phyloP scores from a whole-genome alignment of 1,140 invertebrate species.

The Achroia grisella region DNA sequence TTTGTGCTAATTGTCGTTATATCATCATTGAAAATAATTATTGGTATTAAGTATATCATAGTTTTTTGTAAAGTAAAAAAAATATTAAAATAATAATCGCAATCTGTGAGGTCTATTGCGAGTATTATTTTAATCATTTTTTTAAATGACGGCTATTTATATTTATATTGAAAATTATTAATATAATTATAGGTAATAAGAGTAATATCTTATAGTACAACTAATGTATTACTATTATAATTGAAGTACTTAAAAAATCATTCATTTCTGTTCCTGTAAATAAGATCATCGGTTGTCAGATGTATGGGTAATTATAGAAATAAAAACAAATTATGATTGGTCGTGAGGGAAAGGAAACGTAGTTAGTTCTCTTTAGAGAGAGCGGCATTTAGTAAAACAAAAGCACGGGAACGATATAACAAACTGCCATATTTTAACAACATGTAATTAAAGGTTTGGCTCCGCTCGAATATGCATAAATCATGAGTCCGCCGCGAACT shows the following conservation, averaged over 20 bases:
- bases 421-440: constrained; percentile 74
- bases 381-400: constrained; percentile 63
- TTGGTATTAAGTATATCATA: no score
- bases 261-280: background rate
- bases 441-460: constrained; percentile 73
- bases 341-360: constrained; percentile 37
- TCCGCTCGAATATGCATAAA: constrained; percentile 70
- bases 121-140: no score
- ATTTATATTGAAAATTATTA: no score
- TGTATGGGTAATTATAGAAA: constrained; percentile 18
- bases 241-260: background rate
- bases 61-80: no score
- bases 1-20: no score
- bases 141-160: no score
- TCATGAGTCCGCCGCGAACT: constrained; percentile 68
- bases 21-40: no score
- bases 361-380: constrained; percentile 43
- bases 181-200: no score
- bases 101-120: no score
- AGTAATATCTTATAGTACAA: no score
- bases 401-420: constrained; percentile 67
- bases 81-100: no score
- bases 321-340: constrained; percentile 24
- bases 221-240: no score
- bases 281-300: constrained; percentile 5